Conservation (phyloP, 2,797 vertebrate genomes). For the Mormyrus hasselquistii region DNA sequence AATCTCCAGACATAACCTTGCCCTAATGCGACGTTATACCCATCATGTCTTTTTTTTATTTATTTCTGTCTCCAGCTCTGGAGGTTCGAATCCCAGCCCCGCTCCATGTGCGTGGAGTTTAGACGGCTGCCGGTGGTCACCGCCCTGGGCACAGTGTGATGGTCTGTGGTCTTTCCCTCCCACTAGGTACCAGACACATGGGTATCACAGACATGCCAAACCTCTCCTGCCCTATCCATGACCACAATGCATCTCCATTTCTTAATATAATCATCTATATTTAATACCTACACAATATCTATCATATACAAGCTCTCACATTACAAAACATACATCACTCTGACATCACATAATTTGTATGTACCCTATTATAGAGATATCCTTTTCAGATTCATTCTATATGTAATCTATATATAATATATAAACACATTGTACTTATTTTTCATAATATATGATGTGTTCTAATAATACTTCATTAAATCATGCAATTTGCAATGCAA, state of each 20-base stretch:
- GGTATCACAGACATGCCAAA: background rate
- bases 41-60: background rate
- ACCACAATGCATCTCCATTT: background rate
- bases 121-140: background rate
- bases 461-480: background rate
- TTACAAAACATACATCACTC: background rate
- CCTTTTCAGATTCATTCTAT: background rate
- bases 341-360: background rate
- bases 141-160: background rate
- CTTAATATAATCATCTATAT: constrained; percentile 1
- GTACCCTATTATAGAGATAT: background rate
- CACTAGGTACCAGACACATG: background rate
- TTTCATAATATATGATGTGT: background rate
- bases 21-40: background rate
- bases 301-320: background rate
- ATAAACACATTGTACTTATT: background rate
- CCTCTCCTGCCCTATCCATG: background rate
- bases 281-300: background rate
- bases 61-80: background rate
- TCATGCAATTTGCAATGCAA: background rate
- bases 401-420: background rate
- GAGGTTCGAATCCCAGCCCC: background rate
- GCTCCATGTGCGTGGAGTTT: background rate
- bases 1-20: background rate
- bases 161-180: background rate